Evolutionary conservation across 2,113 vertebrate species (phyloP).

Genomic region (Felis catus): DNA sequence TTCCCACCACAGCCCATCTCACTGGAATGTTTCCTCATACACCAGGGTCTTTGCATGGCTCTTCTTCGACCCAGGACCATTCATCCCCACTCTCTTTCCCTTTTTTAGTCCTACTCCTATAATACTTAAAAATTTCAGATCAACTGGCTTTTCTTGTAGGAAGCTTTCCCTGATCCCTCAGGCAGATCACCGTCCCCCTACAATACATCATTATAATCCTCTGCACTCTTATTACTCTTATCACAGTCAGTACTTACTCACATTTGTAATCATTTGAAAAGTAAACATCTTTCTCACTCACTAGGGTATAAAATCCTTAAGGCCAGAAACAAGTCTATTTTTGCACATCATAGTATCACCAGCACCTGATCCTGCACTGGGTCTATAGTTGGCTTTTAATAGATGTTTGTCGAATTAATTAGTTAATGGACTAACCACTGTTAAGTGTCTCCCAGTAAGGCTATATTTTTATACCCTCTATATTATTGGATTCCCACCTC

Average conservation of each 20-base stretch:
- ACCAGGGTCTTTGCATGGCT: not conserved
- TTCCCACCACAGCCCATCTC: not conserved
- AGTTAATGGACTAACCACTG: not conserved
- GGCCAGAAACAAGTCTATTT: not conserved
- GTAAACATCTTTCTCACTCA: not conserved
- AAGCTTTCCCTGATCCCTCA: not conserved
- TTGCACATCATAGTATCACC: not conserved
- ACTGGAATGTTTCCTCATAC: not conserved
- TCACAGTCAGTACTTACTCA: not conserved
- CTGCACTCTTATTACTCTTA: not conserved
- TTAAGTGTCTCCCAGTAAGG: not conserved
- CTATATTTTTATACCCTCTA: not conserved
- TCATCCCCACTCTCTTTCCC: not conserved
- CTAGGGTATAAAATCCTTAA: not conserved
- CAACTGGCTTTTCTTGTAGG: not conserved
- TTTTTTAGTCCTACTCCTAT: not conserved
- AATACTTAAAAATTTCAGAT: not conserved
- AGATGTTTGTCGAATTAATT: not conserved
- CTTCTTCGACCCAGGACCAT: not conserved
- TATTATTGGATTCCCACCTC: not conserved
- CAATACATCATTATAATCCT: not conserved
- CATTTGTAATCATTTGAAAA: not conserved
- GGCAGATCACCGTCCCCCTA: not conserved
- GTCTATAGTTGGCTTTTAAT: not conserved
- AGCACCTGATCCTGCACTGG: not conserved